These are phyloP conservation scores for Tursiops truncatus DNA, from an alignment of 2,113 vertebrate species.

Conservation along the genomic window DNA sequence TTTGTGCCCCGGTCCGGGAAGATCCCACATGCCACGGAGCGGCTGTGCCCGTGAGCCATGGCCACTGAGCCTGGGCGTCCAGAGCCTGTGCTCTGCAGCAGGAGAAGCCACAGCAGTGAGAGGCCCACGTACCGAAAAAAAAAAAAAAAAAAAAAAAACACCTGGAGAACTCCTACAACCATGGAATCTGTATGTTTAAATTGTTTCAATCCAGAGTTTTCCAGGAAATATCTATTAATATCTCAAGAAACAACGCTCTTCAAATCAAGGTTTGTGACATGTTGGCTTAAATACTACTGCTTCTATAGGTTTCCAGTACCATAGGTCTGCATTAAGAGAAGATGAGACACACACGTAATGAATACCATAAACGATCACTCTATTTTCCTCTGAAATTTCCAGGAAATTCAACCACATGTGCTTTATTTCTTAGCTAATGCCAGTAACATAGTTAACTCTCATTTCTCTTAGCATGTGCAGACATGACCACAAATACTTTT, in stretches of 20 bases:
- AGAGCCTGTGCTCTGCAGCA: accelerated
- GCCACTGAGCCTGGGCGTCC: too few species aligned
- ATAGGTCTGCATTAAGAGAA: background rate
- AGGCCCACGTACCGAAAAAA: too few species aligned
- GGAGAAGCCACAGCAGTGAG: too few species aligned
- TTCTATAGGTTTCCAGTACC: background rate
- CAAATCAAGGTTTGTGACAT: background rate
- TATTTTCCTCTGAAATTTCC: background rate
- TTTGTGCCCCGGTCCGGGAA: too few species aligned
- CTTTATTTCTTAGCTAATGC: background rate
- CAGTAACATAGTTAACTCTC: background rate
- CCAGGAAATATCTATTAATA: background rate
- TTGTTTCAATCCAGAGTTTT: background rate
- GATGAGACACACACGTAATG: background rate
- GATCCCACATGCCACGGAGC: too few species aligned
- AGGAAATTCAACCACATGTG: background rate
- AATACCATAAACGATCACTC: background rate
- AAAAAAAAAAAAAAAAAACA: background rate
- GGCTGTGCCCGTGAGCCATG: too few species aligned
- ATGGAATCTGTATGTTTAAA: background rate
- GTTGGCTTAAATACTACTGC: background rate
- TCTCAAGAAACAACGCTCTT: background rate
- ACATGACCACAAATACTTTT: background rate
- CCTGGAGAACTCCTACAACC: background rate
- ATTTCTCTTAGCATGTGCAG: background rate